These are phyloP conservation scores for Hystrix brachyura DNA, from an alignment of 2,113 vertebrate species.

Conservation along the genomic window DNA sequence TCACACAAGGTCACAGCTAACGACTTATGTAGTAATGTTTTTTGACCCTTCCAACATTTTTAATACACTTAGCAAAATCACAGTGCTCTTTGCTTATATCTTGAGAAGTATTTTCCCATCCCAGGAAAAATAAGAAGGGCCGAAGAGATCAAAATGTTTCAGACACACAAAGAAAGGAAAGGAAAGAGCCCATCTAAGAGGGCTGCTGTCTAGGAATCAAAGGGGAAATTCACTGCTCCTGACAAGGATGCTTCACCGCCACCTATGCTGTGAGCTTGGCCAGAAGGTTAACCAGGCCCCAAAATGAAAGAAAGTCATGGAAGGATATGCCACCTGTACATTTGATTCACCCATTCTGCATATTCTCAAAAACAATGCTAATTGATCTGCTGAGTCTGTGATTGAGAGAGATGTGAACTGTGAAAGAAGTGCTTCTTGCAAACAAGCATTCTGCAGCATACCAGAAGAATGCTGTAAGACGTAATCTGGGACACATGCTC, in stretches of 20 bases:
- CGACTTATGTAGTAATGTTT: conserved; percentile 58
- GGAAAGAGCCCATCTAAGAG: conserved; percentile 74
- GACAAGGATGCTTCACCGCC: conserved; percentile 19
- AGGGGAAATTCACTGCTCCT: conserved; percentile 40
- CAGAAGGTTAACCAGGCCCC: conserved; percentile 60
- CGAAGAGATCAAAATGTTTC: conserved; percentile 75
- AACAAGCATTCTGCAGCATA: conserved; percentile 86
- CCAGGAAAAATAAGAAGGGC: conserved; percentile 25
- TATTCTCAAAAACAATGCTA: conserved; percentile 85
- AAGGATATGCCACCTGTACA: conserved; percentile 60
- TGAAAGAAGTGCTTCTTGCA: conserved; percentile 85
- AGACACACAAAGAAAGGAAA: conserved; percentile 67
- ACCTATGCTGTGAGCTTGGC: conserved; percentile 53
- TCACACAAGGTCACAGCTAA: background rate
- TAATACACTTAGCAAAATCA: conserved; percentile 70
- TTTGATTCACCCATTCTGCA: conserved; percentile 78
- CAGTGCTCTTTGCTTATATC: conserved; percentile 44
- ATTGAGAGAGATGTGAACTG: conserved; percentile 86
- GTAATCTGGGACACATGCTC: conserved; percentile 97
- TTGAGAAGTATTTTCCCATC: conserved; percentile 61
- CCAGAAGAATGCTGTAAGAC: conserved; percentile 92
- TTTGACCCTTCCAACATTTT: conserved; percentile 73
- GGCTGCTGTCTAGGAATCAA: conserved; percentile 69
- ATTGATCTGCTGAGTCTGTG: conserved; percentile 86
- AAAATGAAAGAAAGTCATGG: conserved; percentile 71